Base-by-base conservation (phyloP, 2,888 invertebrate genomes). In the Drosophila conformis region DNA sequence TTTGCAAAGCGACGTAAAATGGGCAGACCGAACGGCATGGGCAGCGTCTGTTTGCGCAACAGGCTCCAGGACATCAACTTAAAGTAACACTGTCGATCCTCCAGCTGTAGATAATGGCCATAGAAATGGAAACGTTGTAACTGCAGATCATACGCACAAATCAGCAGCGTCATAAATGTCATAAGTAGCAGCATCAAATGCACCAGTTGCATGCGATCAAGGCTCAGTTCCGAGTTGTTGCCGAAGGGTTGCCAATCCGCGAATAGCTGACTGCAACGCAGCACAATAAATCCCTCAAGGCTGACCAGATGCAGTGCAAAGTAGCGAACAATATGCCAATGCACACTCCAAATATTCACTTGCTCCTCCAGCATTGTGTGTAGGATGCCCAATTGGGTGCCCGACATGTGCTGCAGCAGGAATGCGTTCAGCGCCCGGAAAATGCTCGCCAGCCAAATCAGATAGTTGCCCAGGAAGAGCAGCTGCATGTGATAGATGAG, bases 361-460 rank as follows among this genome's bases (percentile, higher is more conserved):
- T 87, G 73, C 51, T 78, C 73, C 1, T 42, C 38, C 1, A 87
- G 33, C 0, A 85, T 35, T 1, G 57, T 57, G 8, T 49, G 68
- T 25, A 87, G 7, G 2, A 59, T 59, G 10, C 51, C 53, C 36
- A 84, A 5, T 0, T 31, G 51, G 15, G 63, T 57, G 68, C 72
- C 60, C 46, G 18, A n/a, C 77, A 87, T 66, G 27, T 82, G 80
- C n/a, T 36, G 49, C 3, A 3, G 31, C 3, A 84, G 57, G 7
- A 85, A 85, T 10, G 15, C 46, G 15, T 78, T 80, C 2, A 86
- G 31, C 0, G 83, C 73, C 0, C 84, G 70, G 38, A 80, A 83
- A 25, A 87, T 71, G 64, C 86, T 76, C 21, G 67, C 67, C 53
- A 83, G 61, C 86, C 83, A 80, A 15, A 87, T 62, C 0, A 82